Evolutionary conservation across 2,113 vertebrate genomes (phyloP), one percentile per base, ranked within the genome.

Genomic region (Hippolais icterina): DNA sequence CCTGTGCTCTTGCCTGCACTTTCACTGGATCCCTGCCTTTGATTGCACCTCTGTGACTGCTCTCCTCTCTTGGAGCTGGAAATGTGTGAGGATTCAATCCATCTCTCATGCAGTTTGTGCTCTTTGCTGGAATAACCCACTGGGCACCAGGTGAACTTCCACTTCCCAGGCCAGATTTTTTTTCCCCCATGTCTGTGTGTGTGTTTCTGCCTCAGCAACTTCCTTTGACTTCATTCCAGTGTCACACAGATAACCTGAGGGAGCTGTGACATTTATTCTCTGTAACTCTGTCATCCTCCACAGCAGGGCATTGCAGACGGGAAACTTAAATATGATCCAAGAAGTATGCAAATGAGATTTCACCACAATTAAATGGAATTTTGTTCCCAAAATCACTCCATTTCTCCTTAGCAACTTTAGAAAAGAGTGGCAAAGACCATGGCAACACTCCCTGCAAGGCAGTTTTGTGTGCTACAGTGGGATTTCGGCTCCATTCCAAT

Each of bases 181-280:
- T 17, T 22, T 6, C 0, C 6, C 5, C 15, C 3, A 1, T 15
- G 10, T 17, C 7, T 39, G 10, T 42, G 28, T 47, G 23, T 56
- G 37, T 75, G 31, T 72, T 72, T 68, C 41, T 80, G 37, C 54
- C 66, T 86, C 46, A 53, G 49, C 66, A 88, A 31, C 50, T 25
- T 70, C 46, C 53, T 85, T 37, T 74, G 28, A 57, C 77, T 91
- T 69, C 46, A 33, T 53, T 53, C 29, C 75, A 88, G 23, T 28
- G 56, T 70, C 83, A 77, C 56, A 66, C 37, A 70, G 89, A 63
- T 66, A 74, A 93, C 83, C 83, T 31, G 41, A 83, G 42, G 59
- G 56, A 77, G 27, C 56, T 6, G n/a, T 80, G 88, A 59, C 88
- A 53, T 77, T 93, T 90, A 90, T 72, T 77, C 88, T 46, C 66